phyloP scores from a whole-genome alignment of 2,888 invertebrate species.

The Plebejus melissa region DNA sequence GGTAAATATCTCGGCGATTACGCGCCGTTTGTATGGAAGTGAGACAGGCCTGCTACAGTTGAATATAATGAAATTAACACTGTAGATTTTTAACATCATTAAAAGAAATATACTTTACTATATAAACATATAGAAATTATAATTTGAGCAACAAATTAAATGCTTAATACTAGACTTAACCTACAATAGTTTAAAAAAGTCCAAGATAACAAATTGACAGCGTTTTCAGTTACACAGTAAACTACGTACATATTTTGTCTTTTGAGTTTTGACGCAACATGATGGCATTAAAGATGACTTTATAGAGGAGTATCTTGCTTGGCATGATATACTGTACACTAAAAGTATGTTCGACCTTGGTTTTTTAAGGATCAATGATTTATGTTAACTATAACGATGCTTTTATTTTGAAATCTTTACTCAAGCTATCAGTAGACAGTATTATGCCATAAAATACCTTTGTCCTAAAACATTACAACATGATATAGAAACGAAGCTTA shows the following conservation, averaged over 20 bases:
- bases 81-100: neutral
- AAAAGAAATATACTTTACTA: neutral
- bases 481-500: conserved; percentile 65
- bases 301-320: neutral
- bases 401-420: no score
- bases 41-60: neutral
- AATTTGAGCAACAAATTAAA: conserved; percentile 53
- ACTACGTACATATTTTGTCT: conserved; percentile 40
- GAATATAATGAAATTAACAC: neutral
- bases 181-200: conserved; percentile 59
- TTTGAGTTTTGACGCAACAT: conserved; percentile 1
- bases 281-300: neutral
- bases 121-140: conserved; percentile 33
- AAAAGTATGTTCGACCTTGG: no score
- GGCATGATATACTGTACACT: neutral
- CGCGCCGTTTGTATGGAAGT: no score
- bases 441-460: neutral
- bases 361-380: no score
- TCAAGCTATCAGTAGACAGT: neutral
- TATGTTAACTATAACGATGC: no score
- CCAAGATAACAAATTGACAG: conserved; percentile 74
- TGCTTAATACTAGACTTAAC: conserved; percentile 52
- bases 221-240: conserved; percentile 56
- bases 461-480: conserved; percentile 19
- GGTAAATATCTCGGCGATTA: no score